Percentiles rank a stretch among this genome's conserved stretches.
Evolutionary conservation across 1,140 invertebrate species (phyloP).

Genomic region (Bombus difficillimus): DNA sequence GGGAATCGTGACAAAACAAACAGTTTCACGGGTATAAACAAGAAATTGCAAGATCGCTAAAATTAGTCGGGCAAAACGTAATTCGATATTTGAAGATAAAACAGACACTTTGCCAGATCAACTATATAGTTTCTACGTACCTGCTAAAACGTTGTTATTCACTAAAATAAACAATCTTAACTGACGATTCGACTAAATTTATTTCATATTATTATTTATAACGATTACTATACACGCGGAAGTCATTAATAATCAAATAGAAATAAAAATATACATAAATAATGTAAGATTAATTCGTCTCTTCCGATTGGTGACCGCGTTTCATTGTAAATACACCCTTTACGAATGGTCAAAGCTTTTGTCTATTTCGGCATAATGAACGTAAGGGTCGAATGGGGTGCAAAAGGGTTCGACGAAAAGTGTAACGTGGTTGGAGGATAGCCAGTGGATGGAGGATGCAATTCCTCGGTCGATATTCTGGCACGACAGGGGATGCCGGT

Average conservation of each 20-base stretch:
- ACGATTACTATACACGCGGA: not conserved
- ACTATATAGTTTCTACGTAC: not conserved
- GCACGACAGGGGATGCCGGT: conserved; percentile 64
- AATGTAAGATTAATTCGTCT: not conserved
- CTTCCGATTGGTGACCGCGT: no score
- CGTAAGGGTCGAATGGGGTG: conserved; percentile 50
- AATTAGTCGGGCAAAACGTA: conserved; percentile 45
- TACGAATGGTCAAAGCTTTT: not conserved
- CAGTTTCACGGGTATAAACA: conserved; percentile 20
- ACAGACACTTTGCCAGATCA: conserved; percentile 36
- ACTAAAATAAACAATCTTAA: not conserved
- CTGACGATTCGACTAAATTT: not conserved
- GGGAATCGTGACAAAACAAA: not conserved
- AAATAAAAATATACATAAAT: not conserved
- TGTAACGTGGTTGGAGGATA: conserved; percentile 57
- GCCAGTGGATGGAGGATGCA: conserved; percentile 63
- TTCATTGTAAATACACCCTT: not conserved
- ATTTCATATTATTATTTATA: not conserved
- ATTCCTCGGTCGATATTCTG: conserved; percentile 70
- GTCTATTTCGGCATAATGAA: conserved; percentile 6
- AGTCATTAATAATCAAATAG: not conserved
- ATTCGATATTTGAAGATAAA: conserved; percentile 50
- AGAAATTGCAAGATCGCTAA: conserved; percentile 46
- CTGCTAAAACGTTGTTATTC: conserved; percentile 13
- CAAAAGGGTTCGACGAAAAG: conserved; percentile 46